Evolutionary conservation across 2,888 invertebrate genomes (phyloP).

Genomic region (Orthonychiurus folsomi): DNA sequence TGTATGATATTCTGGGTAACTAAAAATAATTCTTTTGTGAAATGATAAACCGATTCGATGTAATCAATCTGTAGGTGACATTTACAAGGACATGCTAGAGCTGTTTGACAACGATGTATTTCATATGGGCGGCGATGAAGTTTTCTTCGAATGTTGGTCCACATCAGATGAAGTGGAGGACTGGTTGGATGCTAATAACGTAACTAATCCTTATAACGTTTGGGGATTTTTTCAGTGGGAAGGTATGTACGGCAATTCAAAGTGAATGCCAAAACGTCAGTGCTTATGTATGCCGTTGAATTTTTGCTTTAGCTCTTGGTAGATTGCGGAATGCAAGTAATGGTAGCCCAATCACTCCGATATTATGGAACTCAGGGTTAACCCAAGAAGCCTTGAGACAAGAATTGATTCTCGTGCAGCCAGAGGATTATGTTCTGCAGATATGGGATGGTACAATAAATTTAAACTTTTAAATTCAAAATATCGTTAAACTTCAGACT

Average conservation of each 20-base stretch:
- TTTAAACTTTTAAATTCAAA: conserved; percentile 8
- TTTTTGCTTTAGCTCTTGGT: too few relatives aligned
- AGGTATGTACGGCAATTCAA: too few relatives aligned
- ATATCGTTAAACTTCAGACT: neutral
- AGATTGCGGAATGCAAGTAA: too few relatives aligned
- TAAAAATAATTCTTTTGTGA: neutral
- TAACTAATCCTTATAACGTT: conserved; percentile 46
- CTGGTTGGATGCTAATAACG: conserved; percentile 45
- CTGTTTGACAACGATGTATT: conserved; percentile 48
- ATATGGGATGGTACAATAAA: conserved; percentile 26
- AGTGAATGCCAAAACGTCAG: neutral
- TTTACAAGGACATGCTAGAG: conserved; percentile 66
- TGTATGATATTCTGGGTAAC: conserved; percentile 30
- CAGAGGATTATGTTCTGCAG: conserved; percentile 70
- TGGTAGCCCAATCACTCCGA: neutral
- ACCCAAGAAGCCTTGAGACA: neutral
- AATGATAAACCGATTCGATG: neutral
- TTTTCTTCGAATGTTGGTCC: conserved; percentile 69
- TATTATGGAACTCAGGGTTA: neutral
- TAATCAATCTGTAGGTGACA: conserved; percentile 43
- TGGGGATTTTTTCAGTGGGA: conserved; percentile 39
- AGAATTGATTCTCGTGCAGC: conserved; percentile 56
- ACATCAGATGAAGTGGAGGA: conserved; percentile 54
- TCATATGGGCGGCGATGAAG: conserved; percentile 55
- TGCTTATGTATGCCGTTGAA: neutral